Evolutionary conservation across 2,797 vertebrate genomes (phyloP).

Genomic region (Streptopelia turtur): DNA sequence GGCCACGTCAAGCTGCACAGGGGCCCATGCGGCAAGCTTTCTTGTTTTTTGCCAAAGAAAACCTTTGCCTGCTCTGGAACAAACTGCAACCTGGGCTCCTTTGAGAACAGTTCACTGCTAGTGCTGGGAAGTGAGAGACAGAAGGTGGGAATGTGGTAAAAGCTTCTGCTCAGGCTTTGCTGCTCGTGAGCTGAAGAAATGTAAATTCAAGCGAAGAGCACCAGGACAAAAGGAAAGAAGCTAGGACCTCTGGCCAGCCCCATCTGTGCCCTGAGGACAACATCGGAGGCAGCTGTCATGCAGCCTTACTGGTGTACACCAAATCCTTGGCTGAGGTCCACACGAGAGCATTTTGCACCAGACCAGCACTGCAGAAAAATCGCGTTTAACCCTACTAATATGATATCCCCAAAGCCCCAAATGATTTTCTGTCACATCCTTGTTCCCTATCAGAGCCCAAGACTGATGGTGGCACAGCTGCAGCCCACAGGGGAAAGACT

Average conservation of each 20-base stretch:
- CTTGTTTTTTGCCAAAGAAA: slow-evolving; percentile 52
- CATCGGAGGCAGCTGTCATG: neutral
- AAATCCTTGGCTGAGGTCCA: neutral
- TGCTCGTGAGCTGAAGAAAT: slow-evolving; percentile 21
- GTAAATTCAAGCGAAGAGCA: neutral
- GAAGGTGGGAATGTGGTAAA: neutral
- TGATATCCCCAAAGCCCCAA: fast-evolving
- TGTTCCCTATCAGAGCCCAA: neutral
- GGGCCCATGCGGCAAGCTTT: neutral
- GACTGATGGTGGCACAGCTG: neutral
- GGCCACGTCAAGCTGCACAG: fast-evolving
- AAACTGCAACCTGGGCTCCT: slow-evolving; percentile 3
- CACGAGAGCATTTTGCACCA: fast-evolving
- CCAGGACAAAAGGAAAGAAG: slow-evolving; percentile 30
- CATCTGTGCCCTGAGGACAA: neutral
- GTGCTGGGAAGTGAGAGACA: neutral
- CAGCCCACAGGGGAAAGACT: neutral
- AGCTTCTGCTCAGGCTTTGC: neutral
- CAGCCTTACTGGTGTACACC: neutral
- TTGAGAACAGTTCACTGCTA: neutral
- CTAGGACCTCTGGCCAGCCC: neutral
- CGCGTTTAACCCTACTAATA: neutral
- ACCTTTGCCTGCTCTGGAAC: slow-evolving; percentile 27
- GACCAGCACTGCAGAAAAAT: neutral
- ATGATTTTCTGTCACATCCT: neutral